Conservation (phyloP, 2,113 vertebrate species). For the Atrichornis clamosus region DNA sequence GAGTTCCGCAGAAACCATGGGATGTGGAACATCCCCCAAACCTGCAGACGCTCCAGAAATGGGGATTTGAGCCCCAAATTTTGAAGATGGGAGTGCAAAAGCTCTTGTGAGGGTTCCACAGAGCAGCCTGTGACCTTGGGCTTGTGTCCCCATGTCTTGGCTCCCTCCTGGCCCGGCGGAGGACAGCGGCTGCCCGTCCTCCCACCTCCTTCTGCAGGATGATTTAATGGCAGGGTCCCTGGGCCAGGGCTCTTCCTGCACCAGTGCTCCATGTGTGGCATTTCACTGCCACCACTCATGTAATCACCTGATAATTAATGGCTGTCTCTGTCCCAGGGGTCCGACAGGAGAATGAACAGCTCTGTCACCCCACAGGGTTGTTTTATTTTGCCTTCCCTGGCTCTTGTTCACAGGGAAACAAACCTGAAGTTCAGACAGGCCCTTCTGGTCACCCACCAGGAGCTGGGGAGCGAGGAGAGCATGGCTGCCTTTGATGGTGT, state of each 20-base stretch:
- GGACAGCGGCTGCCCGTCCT: fast-evolving
- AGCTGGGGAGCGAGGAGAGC: slow-evolving; percentile 68
- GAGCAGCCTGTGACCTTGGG: not conserved
- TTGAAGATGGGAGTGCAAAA: not conserved
- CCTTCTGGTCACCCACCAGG: slow-evolving; percentile 76
- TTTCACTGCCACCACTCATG: not conserved
- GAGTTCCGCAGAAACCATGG: not conserved
- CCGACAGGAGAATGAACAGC: not conserved
- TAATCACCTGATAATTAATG: not conserved
- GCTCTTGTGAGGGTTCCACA: not conserved
- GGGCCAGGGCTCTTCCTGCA: not conserved
- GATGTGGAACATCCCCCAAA: not conserved
- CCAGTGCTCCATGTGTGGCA: not conserved
- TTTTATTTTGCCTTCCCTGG: not conserved
- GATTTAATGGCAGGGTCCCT: not conserved
- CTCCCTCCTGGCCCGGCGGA: not conserved
- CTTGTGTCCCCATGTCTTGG: not conserved
- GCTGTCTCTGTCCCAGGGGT: not conserved
- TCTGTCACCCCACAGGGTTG: not conserved
- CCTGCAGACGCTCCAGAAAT: not conserved
- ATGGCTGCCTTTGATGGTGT: slow-evolving; percentile 86
- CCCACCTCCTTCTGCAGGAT: not conserved
- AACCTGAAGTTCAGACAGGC: slow-evolving; percentile 93
- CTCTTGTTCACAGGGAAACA: slow-evolving; percentile 79
- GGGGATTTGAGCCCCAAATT: not conserved